These are phyloP conservation scores for Drosophila bocqueti DNA, from an alignment of 1,140 invertebrate genomes.

Conservation along the genomic window DNA sequence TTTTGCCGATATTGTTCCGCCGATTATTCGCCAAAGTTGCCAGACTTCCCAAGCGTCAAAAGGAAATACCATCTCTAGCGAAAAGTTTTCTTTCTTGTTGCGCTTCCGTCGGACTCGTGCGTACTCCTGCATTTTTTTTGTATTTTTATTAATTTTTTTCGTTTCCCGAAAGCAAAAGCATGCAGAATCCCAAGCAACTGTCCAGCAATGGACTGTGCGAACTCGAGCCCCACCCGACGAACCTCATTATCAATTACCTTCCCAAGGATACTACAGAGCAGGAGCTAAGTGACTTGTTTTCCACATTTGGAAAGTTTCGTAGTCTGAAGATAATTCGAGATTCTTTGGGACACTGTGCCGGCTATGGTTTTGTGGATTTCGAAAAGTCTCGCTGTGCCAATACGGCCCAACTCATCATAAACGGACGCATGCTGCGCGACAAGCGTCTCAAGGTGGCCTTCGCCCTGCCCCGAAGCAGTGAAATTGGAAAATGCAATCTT, in stretches of 20 bases:
- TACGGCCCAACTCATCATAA: background rate
- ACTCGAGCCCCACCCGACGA: background rate
- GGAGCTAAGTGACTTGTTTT: background rate
- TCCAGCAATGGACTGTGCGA: background rate
- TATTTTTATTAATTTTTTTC: background rate
- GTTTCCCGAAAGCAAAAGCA: background rate
- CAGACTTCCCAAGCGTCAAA: background rate
- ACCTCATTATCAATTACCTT: slow-evolving; percentile 4
- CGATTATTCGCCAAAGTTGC: background rate
- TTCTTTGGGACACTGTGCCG: background rate
- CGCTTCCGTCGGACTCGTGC: background rate
- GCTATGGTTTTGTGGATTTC: background rate
- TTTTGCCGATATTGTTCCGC: background rate
- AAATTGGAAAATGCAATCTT: background rate
- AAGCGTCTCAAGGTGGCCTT: slow-evolving; percentile 1
- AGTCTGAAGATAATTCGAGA: background rate
- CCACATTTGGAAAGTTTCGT: background rate
- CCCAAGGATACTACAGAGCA: background rate
- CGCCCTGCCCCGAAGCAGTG: background rate
- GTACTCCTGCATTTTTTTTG: background rate
- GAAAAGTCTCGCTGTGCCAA: background rate
- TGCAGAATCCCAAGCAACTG: background rate
- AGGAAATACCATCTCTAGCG: background rate
- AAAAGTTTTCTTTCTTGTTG: background rate
- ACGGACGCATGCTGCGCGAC: background rate